phyloP scores from a whole-genome alignment of 23 tunicate genomes.

The Halocynthia roretzi region DNA sequence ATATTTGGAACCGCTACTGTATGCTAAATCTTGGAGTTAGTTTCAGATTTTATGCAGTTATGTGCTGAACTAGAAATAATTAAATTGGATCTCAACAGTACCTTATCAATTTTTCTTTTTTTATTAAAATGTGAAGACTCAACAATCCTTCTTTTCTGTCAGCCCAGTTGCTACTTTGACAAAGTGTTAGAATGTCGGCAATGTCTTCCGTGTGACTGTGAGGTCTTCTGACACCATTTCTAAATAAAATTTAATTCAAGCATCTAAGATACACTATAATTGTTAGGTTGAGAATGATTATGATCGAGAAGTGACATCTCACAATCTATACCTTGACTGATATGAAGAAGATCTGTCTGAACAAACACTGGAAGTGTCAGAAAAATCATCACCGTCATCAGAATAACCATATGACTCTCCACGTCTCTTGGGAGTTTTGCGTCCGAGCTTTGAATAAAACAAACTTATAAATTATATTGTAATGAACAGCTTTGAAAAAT shows the following conservation, averaged over 20 bases:
- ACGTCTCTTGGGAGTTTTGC: conserved; percentile 20
- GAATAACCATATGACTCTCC: conserved; percentile 5
- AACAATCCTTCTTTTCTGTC: conserved; percentile 86
- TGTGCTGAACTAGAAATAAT: background rate
- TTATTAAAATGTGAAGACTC: conserved; percentile 50
- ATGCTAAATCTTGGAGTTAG: background rate
- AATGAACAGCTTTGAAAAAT: background rate
- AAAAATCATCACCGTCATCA: conserved; percentile 72
- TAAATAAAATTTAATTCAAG: conserved; percentile 2
- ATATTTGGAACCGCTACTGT: too few species aligned
- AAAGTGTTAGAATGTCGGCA: conserved; percentile 58
- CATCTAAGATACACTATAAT: background rate
- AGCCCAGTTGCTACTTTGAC: conserved; percentile 80
- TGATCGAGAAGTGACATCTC: background rate
- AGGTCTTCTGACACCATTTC: conserved; percentile 57
- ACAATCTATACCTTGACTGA: conserved; percentile 4
- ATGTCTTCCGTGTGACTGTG: conserved; percentile 59
- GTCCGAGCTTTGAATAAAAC: conserved; percentile 1
- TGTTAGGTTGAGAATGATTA: background rate
- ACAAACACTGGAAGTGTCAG: conserved; percentile 92
- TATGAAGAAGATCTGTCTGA: conserved; percentile 82
- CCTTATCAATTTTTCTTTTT: conserved; percentile 54
- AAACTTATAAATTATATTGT: background rate
- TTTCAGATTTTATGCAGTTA: background rate
- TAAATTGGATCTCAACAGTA: background rate